Base-by-base conservation (phyloP, 1,140 invertebrate species). In the Macrobrachium rosenbergii region DNA sequence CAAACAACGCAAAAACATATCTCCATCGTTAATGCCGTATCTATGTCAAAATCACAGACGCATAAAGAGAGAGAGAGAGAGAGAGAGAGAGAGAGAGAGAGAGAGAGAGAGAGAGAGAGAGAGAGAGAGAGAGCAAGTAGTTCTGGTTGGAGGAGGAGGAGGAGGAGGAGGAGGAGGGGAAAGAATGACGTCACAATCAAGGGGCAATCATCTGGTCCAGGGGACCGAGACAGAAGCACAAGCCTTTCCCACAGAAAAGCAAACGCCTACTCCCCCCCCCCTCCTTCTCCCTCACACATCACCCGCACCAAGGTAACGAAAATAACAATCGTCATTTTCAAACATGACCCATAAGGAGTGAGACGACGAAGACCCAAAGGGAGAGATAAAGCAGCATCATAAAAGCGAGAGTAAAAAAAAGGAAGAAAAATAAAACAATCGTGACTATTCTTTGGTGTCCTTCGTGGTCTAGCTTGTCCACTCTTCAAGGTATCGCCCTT, bases 11-110 rank as follows among this genome's bases (percentile, higher is more conserved):
- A 37, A 37, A 37, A 37, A 1, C 1, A 37, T 37, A 37, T 37
- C 3, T 37, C 28, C 28, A 3, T 37, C 28, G 28, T 37, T 3
- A 37, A 37, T 37, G 28, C 28, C 28, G 28, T 37, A 37, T 37
- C n/a, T n/a, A 3, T 37, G 28, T 37, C 28, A 37, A 37, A 37
- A 37, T 37, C 28, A 37, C 28, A 37, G 28, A 37, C 28, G 28
- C 28, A n/a, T n/a, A n/a, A n/a, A n/a, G n/a, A n/a, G 52, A 59
- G 17, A 63, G 78, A 80, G 78, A 59, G 78, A 59, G 45, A 80
- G 6, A 60, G 78, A 80, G 45, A 80, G 78, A 59, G 60, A 58
- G 45, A 80, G 78, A 58, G 59, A 58, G 5, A 80, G 60, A 28
- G 78, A 23, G 45, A 6, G 58, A 28, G 59, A 63, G 78, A 80